Percentiles rank a stretch among this genome's conserved stretches.
Conservation (phyloP, 2,888 invertebrate genomes). For the Volucella inanis region DNA sequence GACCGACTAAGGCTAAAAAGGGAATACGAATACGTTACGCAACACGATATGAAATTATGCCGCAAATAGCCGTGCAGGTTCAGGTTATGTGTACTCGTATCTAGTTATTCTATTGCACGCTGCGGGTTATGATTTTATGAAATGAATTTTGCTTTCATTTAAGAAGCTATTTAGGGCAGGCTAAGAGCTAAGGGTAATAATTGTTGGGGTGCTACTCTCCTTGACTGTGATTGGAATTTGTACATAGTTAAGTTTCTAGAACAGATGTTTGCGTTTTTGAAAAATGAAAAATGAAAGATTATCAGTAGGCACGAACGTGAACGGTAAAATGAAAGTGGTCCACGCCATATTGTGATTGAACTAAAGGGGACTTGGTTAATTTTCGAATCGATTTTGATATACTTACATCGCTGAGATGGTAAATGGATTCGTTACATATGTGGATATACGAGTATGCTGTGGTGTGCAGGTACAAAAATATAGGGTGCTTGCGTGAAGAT, state of each 20-base stretch:
- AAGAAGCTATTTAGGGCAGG: slow-evolving; percentile 52
- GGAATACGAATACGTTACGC: slow-evolving; percentile 57
- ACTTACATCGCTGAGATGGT: too few species aligned
- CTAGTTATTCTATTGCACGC: background rate
- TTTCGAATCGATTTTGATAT: too few species aligned
- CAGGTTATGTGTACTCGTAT: background rate
- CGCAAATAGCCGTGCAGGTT: slow-evolving; percentile 65
- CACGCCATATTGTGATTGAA: too few species aligned
- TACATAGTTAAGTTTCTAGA: background rate
- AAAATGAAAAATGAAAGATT: slow-evolving; percentile 4
- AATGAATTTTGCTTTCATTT: slow-evolving; percentile 59
- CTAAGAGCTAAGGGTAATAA: slow-evolving; percentile 24
- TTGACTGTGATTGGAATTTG: slow-evolving; percentile 62
- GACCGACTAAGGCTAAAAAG: background rate
- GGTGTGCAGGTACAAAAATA: too few species aligned
- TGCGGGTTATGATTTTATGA: slow-evolving; percentile 42
- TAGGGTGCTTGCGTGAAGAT: too few species aligned
- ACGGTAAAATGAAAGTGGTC: too few species aligned
- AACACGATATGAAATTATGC: slow-evolving; percentile 66
- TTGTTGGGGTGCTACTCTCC: slow-evolving; percentile 25
- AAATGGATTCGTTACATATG: too few species aligned
- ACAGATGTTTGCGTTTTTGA: background rate
- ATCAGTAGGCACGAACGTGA: background rate
- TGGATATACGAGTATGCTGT: too few species aligned
- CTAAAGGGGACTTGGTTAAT: too few species aligned